Base-by-base conservation (phyloP, 2,113 vertebrate species). In the Setophaga petechia region DNA sequence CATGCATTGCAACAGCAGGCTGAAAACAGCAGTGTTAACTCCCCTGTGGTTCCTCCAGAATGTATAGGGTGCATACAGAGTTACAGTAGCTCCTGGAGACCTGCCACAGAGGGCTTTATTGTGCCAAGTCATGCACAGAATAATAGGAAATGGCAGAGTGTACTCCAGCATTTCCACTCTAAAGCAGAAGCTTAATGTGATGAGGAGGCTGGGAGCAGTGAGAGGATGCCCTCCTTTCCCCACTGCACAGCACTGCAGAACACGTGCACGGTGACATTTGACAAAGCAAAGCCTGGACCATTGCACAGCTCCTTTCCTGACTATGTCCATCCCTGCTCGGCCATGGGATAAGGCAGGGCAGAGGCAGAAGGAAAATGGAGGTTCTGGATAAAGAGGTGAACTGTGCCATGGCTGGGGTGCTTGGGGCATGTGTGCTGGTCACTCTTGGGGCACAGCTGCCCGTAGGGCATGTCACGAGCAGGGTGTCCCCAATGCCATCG, bases 401-500 rank as follows among this genome's bases (percentile, higher is more conserved):
- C 20, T 0, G 4, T 39, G n/a, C 8, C 31, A 4, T 13, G 31
- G 9, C n/a, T 39, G 35, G 17, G 15, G 15, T 0, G 1, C 13
- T 57, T 39, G 37, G 22, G 16, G 12, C 33, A 52, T 16, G 19
- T 6, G 6, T 9, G 12, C 13, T 69, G 44, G 33, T 76, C 39
- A 27, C 3, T 1, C 52, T 7, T 0, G 3, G 25, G 47, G 31
- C 20, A 30, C 37, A 52, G 65, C 27, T 81, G 27, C 10, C 41
- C 0, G 0, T 5, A 58, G 28, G 22, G 33, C 31, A 15, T 41
- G 37, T 19, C 49, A 21, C 4, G 39, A 51, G 9, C 18, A 74
- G 11, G 15, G 2, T 15, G 15, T 35, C 55, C 43, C 30, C 65
- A 31, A 31, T 0, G 2, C 28, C 25, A 30, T 18, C 0, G 0